Evolutionary conservation across 2,888 invertebrate species (phyloP), one percentile per base, ranked within the genome.

Genomic region (Leptinotarsa rubiginosa): DNA sequence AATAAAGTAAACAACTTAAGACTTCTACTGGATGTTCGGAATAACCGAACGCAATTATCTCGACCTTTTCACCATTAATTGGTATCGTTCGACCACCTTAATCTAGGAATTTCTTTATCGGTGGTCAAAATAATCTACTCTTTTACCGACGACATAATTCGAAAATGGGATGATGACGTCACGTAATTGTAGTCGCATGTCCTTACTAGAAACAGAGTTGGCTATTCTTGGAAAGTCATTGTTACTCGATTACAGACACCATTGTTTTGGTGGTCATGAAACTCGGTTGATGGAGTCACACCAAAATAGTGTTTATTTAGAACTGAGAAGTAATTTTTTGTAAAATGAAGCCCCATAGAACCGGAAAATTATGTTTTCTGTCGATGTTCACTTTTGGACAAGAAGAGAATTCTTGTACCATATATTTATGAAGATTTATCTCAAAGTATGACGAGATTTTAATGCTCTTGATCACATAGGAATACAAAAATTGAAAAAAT

Each of bases 181-280:
- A 76, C 66, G 64, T 65, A 72, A 72, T 77, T 74, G 75, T 76
- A 69, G 73, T 75, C 73, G 73, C 76, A 76, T 76, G 75, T 76
- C 76, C 76, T 73, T 76, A 76, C 73, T 62, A 50, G 73, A 56
- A 74, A 70, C 72, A 69, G 66, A 74, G 70, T 74, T 72, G 70
- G 69, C 56, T 74, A 75, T 75, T 75, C 75, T 52, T 65, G 72
- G 72, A 75, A 75, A 66, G 54, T 64, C 54, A 72, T 75, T 72
- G 75, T 72, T 72, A 75, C 70, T 69, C 59, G 62, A 75, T 69
- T 66, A 72, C 49, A 47, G 31, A 41, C 68, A 54, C 25, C 64
- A 72, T 75, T 75, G 72, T 75, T 75, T 67, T 62, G 47, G 59
- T 52, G 70, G 69, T 67, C 69, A 69, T 70, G 72, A 75, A 71